Evolutionary conservation across 1,140 invertebrate genomes (phyloP), one percentile per base, ranked within the genome.

Genomic region (Wiebesia pumilae): DNA sequence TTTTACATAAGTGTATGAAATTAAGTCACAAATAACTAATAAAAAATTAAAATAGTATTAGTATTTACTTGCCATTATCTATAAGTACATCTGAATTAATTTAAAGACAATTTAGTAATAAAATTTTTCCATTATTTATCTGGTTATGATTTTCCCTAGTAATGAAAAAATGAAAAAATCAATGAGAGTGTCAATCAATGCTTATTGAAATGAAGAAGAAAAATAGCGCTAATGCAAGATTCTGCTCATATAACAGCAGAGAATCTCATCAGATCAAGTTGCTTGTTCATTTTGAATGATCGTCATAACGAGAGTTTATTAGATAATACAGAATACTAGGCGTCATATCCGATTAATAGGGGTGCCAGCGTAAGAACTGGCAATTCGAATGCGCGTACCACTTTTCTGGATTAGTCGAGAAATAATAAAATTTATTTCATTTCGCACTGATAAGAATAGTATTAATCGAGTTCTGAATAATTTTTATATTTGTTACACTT

Each of bases 371-470:
- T 67, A 89, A 83, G 73, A 89, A 91, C 89, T 88, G 89, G 83
- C 65, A 89, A 89, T 91, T 91, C 90, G 90, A 91, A 90, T 89
- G 87, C 47, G 89, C 85, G 88, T 81, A 86, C 89, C 90, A 92
- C 91, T 92, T 92, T 92, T 91, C 91, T 89, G 89, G 90, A 93
- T 93, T 93, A 92, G 90, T 87, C 84, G 88, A 87, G 43, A 88
- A 88, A 87, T 86, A 80, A 19, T 84, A 81, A 87, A 87, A 81
- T 87, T 54, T n/a, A 47, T n/a, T 38, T 16, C 51, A 62, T 54
- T 78, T 35, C 51, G 35, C 81, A 47, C 30, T 35, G 10, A 3
- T 38, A 21, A 21, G 12, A 30, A 4, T 35, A 19, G 51, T 88
- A 90, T 92, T 92, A 90, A 91, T 91, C 88, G 90, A 79, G 47